These are phyloP conservation scores for Ochotona curzoniae DNA, from an alignment of 2,113 vertebrate species.

Conservation along the genomic window DNA sequence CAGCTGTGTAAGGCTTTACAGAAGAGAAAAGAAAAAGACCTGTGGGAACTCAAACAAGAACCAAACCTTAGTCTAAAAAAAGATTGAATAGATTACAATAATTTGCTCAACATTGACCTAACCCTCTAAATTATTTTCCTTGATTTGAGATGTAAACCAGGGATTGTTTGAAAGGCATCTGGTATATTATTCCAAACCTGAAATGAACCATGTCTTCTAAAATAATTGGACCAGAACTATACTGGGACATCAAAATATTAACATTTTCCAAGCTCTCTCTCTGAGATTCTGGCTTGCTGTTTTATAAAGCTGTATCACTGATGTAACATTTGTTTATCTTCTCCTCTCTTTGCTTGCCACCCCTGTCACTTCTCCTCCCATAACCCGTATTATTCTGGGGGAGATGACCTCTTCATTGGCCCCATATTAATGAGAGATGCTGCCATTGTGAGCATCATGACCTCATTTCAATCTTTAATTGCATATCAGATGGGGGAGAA, in stretches of 20 bases:
- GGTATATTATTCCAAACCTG: slow-evolving; percentile 53
- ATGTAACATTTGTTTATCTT: not conserved
- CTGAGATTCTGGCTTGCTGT: not conserved
- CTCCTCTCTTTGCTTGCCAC: not conserved
- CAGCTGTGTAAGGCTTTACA: slow-evolving; percentile 6
- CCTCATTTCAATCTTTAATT: not conserved
- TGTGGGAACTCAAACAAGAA: slow-evolving; percentile 13
- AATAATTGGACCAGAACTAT: slow-evolving; percentile 60
- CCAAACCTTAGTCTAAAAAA: not conserved
- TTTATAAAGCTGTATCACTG: not conserved
- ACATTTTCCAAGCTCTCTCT: slow-evolving; percentile 48
- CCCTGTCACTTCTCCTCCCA: not conserved
- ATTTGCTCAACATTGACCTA: slow-evolving; percentile 52
- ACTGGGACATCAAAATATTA: slow-evolving; percentile 52
- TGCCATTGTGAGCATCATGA: not conserved
- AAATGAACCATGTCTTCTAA: slow-evolving; percentile 69
- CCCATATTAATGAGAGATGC: not conserved
- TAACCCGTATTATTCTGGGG: not conserved
- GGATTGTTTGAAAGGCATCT: slow-evolving; percentile 68
- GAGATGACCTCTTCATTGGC: not conserved
- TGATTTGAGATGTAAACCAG: slow-evolving; percentile 66
- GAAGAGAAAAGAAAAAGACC: not conserved
- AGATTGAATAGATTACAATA: slow-evolving; percentile 2
- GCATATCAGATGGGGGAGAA: not conserved
- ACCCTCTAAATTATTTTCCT: slow-evolving; percentile 55